Base-by-base conservation (phyloP, 2,888 invertebrate species). In the Drosophila neonasuta region DNA sequence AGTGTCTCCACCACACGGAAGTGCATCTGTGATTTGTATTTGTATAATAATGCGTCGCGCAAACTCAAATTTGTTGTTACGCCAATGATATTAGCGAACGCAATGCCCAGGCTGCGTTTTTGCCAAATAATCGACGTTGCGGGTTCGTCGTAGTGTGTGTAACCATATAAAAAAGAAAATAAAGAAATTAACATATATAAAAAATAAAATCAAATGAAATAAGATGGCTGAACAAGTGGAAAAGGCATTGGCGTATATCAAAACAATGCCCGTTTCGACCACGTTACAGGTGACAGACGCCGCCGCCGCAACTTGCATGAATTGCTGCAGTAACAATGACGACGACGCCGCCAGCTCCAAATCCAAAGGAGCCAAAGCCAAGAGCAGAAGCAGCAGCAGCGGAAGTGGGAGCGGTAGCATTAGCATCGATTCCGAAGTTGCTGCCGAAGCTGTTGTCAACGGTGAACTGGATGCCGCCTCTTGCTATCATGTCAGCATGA, bases 11-110 rank as follows among this genome's bases (percentile, higher is more conserved):
- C 74, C 77, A 74, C 77, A 74, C 78, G 78, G 81, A 79, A 79
- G 81, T 82, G 81, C 81, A 82, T 82, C 81, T 82, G 82, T 80
- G 86, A 80, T 80, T 81, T 24, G 24, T 24, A 24, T 32, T 36
- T 86, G 86, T 86, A 84, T 79, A 86, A 81, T 79, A 86, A 81
- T 81, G 81, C 81, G 87, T 84, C 87, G 81, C 81, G 87, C 87
- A 81, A 79, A 84, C 81, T 86, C 81, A 86, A 81, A 79, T 77
- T 86, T 79, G 24, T 73, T 67, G 86, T 80, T 80, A 74, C 77
- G 71, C 82, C 79, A 80, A 84, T 70, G 79, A 79, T 24, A 24
- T 77, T 80, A 79, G 57, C 63, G 49, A 57, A 24, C 24, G 6
- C 24, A 45, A 52, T 67, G 54, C 60, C 55, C 45, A 59, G 52